These are phyloP conservation scores for western clawed frog (Xenopus tropicalis) DNA, from an alignment of 2,113 vertebrate genomes.

Conservation along the genomic window UCB_Xtro_10.0 CM004448.2:43089001-43089500, in stretches of 20 bases:
- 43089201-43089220: not conserved
- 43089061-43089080: constrained; percentile 32
- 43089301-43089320: too few species aligned
- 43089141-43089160: not conserved
- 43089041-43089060: constrained; percentile 30
- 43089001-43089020: constrained; percentile 13
- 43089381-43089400: too few species aligned
- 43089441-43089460: too few species aligned
- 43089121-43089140: constrained; percentile 18
- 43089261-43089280: not conserved
- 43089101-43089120: constrained; percentile 8
- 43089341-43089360: too few species aligned
- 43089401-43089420: too few species aligned
- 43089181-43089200: constrained; percentile 6
- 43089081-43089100: constrained; percentile 24
- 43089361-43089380: too few species aligned
- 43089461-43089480: too few species aligned
- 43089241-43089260: not conserved
- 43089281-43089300: too few species aligned
- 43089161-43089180: constrained; percentile 19
- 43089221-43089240: not conserved
- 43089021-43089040: constrained; percentile 21
- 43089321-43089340: too few species aligned
- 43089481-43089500: too few species aligned
- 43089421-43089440: too few species aligned